Evolutionary conservation across 2,113 vertebrate genomes (phyloP), one percentile per base, ranked within the genome.

Genomic region (Sturnus vulgaris): DNA sequence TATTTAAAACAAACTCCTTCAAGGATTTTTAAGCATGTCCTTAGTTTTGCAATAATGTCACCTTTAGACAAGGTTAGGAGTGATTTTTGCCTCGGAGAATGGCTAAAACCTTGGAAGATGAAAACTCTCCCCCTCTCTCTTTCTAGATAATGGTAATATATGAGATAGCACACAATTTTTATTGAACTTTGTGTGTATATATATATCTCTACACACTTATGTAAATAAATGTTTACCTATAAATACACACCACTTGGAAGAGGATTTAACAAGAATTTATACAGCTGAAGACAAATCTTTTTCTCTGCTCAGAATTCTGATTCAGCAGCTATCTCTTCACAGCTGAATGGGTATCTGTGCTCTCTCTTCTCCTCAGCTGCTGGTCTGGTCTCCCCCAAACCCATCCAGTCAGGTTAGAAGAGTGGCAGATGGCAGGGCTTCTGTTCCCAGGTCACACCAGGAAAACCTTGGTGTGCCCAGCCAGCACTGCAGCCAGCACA

Each of bases 391-490:
- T 82, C 8, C 14, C 22, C 27, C 7, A 24, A 64, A 5, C 7
- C 11, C n/a, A n/a, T 10, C 20, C 22, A n/a, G 33, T 20, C 42
- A 44, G 52, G 44, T 66, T 28, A 50, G 64, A 84, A 57, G 50
- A 59, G 18, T 10, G 75, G 22, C 31, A 50, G 23, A n/a, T 2
- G 21, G 10, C 37, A n/a, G 20, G 2, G 1, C 7, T 81, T 70
- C 31, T 46, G 30, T 68, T 71, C 42, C 73, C 27, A 15, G 56
- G 25, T 49, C 12, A 7, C 12, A 9, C 2, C 0, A 7, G 22
- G n/a, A 61, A 15, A 52, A 2, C 18, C 5, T 24, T 3, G 3
- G 50, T 56, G 78, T 0, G 0, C 7, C 10, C 18, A 55, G 47
- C 39, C 49, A 72, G 49, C 68, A 15, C 21, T 17, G 14, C n/a